Conservation (phyloP, 2,888 invertebrate species). For the Cremastinae sp. region DNA sequence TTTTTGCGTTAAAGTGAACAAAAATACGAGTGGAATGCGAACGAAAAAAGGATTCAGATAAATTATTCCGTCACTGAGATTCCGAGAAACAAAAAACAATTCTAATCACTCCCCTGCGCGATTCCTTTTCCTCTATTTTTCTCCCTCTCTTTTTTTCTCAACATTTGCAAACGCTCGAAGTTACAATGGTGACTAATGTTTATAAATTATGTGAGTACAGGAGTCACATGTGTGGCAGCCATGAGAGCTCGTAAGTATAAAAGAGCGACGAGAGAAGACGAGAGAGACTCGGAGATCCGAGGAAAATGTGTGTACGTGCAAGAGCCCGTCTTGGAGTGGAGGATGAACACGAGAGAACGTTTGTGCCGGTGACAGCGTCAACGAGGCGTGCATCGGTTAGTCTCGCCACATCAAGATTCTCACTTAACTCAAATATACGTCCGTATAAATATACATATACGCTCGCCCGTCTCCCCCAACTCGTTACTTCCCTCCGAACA, state of each 20-base stretch:
- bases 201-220: slow-evolving; percentile 1
- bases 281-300: not conserved
- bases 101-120: no score
- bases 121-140: no score
- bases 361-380: slow-evolving; percentile 77
- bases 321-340: not conserved
- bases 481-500: slow-evolving; percentile 66
- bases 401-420: slow-evolving; percentile 78
- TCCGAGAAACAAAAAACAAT: slow-evolving; percentile 9
- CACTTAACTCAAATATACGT: slow-evolving; percentile 65
- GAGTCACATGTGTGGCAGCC: slow-evolving; percentile 10
- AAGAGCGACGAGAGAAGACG: slow-evolving; percentile 15
- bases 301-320: not conserved
- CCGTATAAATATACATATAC: slow-evolving; percentile 8
- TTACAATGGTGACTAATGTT: not conserved
- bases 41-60: slow-evolving; percentile 5
- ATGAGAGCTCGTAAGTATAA: slow-evolving; percentile 17
- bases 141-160: not conserved
- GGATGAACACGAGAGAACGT: slow-evolving; percentile 68
- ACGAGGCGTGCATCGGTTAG: slow-evolving; percentile 79
- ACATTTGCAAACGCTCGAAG: not conserved
- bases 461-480: slow-evolving; percentile 54
- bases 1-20: no score
- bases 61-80: slow-evolving; percentile 1
- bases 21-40: no score